phyloP scores from a whole-genome alignment of 2,888 invertebrate genomes.

The Hoplodrina blanda region DNA sequence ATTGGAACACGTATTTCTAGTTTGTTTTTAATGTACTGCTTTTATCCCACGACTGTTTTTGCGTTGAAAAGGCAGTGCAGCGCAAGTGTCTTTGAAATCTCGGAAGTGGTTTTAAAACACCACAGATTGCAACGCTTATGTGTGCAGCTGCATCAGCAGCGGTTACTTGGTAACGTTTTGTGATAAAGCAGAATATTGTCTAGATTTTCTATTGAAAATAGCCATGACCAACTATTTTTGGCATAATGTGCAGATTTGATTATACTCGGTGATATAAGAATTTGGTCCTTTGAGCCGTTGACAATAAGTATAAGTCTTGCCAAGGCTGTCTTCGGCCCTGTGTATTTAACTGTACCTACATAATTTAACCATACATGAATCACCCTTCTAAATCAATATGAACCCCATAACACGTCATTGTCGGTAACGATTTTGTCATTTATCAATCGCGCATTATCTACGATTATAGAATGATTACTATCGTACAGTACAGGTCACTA shows the following conservation, averaged over 20 bases:
- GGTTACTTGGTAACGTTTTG: conserved; percentile 21
- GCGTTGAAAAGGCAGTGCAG: conserved; percentile 16
- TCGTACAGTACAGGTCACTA: conserved; percentile 51
- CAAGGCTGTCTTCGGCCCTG: neutral
- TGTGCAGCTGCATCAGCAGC: neutral
- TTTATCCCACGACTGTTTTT: conserved; percentile 30
- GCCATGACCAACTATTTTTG: neutral
- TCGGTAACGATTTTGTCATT: conserved; percentile 37
- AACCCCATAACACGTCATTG: conserved; percentile 3
- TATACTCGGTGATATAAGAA: neutral
- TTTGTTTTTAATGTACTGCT: conserved; percentile 11
- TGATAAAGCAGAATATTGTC: conserved; percentile 11
- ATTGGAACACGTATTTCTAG: conserved; percentile 23
- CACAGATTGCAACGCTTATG: conserved; percentile 33
- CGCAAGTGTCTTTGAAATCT: conserved; percentile 21
- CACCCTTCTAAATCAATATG: conserved; percentile 7
- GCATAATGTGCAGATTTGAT: neutral
- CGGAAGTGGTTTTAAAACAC: conserved; percentile 42
- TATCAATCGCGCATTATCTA: conserved; percentile 69
- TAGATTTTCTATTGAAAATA: conserved; percentile 2
- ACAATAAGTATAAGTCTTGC: neutral
- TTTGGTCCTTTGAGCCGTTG: neutral
- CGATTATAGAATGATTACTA: conserved; percentile 71
- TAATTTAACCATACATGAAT: neutral
- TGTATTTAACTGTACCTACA: neutral